Evolutionary conservation across 1,140 invertebrate species (phyloP).

Genomic region (Rhyacophila brunnea): DNA sequence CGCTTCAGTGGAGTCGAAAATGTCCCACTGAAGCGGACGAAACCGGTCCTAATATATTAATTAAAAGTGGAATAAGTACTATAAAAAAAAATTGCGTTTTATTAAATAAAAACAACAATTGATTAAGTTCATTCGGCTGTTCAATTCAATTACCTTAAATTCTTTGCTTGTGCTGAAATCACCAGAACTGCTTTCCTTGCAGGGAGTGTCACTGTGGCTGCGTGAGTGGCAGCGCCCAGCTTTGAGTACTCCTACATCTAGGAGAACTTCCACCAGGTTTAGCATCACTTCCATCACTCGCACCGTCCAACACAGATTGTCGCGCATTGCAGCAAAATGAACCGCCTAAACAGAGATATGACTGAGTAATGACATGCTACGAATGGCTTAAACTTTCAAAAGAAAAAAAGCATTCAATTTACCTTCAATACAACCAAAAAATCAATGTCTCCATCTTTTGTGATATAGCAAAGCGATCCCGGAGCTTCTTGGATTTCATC

Average conservation of each 20-base stretch:
- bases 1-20: no score
- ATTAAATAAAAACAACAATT: no score
- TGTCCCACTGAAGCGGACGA: no score
- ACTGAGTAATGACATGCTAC: no score
- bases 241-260: slow-evolving; percentile 84
- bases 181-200: slow-evolving; percentile 19
- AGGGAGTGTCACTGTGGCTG: slow-evolving; percentile 19
- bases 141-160: not conserved
- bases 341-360: slow-evolving; percentile 66
- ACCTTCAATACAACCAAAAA: slow-evolving; percentile 87
- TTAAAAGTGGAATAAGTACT: no score
- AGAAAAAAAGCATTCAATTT: no score
- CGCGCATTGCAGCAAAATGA: slow-evolving; percentile 78
- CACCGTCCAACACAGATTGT: slow-evolving; percentile 73
- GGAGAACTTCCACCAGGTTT: slow-evolving; percentile 83
- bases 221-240: slow-evolving; percentile 43
- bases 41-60: no score
- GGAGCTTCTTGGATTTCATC: slow-evolving; percentile 82
- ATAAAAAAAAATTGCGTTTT: no score
- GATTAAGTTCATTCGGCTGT: no score
- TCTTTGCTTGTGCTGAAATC: slow-evolving; percentile 6
- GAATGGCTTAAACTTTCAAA: no score
- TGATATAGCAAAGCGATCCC: slow-evolving; percentile 90
- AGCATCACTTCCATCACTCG: slow-evolving; percentile 87
- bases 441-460: slow-evolving; percentile 91